A percentile compares a stretch with the other conserved stretches of the same genome.
These are phyloP conservation scores for Tolypeutes matacus DNA, from an alignment of 2,797 vertebrate genomes.

Conservation along the genomic window DNA sequence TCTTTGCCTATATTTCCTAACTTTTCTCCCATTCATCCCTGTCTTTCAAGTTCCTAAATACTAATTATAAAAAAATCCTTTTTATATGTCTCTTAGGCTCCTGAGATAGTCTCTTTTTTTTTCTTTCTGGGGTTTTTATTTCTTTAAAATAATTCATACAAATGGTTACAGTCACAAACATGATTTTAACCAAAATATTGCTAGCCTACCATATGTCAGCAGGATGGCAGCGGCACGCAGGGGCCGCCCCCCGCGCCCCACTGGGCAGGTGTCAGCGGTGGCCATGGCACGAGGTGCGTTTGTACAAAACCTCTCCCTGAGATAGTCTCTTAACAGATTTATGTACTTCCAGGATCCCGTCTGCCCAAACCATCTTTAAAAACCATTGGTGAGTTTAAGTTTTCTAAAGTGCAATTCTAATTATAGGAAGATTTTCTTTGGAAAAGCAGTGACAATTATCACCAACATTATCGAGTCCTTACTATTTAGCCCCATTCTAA, in stretches of 20 bases:
- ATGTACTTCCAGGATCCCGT: not conserved
- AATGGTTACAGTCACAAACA: constrained; percentile 99
- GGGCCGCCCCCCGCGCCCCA: constrained; percentile 93
- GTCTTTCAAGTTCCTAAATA: not conserved
- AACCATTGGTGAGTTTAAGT: not conserved
- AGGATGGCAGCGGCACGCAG: constrained; percentile 94
- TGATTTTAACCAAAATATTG: constrained; percentile 99
- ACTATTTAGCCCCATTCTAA: not conserved
- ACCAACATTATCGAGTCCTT: not conserved
- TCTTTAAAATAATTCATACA: constrained; percentile 99
- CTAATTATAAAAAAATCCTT: not conserved
- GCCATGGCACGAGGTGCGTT: no score
- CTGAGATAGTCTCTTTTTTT: no score
- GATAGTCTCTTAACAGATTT: not conserved
- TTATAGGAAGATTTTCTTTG: not conserved
- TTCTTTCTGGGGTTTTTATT: constrained; percentile 98
- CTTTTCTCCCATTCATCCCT: not conserved
- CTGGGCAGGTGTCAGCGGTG: constrained; percentile 89
- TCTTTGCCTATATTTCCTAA: not conserved
- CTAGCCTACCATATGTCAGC: constrained; percentile 99
- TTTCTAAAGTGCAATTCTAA: not conserved
- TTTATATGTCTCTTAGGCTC: not conserved
- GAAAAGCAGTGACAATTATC: not conserved
- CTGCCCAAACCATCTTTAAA: not conserved
- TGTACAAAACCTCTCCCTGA: constrained; percentile 81